Conservation (phyloP, 2,888 invertebrate genomes). For the Monoplex corrugatus region DNA sequence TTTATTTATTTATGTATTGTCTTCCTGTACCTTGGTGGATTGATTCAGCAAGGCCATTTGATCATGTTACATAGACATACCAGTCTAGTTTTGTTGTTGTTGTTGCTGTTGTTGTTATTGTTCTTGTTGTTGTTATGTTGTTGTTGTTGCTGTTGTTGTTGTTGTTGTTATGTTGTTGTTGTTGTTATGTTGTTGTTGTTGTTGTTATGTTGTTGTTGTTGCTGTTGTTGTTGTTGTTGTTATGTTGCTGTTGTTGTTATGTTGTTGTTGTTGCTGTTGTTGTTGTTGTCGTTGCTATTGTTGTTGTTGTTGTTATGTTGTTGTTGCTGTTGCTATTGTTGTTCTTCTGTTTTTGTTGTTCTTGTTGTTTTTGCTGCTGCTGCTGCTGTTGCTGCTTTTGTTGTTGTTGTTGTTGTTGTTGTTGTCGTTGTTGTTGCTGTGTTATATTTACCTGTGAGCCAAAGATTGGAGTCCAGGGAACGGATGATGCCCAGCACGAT, state of each 20-base stretch:
- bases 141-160: no score
- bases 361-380: background rate
- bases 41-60: no score
- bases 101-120: no score
- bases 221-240: no score
- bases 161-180: background rate
- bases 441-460: slow-evolving; percentile 14
- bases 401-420: background rate
- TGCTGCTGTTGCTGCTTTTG: background rate
- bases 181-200: background rate
- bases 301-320: background rate
- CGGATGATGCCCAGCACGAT: slow-evolving; percentile 22
- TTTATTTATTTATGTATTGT: no score
- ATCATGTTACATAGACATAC: no score
- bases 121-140: no score
- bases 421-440: background rate
- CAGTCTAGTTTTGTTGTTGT: no score
- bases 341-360: background rate
- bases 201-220: background rate
- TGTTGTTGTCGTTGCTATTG: background rate
- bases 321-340: no score
- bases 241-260: background rate
- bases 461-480: background rate
- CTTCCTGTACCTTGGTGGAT: no score
- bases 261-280: background rate